These are phyloP conservation scores for Aphelocoma californica DNA, from an alignment of 2,797 vertebrate species.

Conservation along the genomic window DNA sequence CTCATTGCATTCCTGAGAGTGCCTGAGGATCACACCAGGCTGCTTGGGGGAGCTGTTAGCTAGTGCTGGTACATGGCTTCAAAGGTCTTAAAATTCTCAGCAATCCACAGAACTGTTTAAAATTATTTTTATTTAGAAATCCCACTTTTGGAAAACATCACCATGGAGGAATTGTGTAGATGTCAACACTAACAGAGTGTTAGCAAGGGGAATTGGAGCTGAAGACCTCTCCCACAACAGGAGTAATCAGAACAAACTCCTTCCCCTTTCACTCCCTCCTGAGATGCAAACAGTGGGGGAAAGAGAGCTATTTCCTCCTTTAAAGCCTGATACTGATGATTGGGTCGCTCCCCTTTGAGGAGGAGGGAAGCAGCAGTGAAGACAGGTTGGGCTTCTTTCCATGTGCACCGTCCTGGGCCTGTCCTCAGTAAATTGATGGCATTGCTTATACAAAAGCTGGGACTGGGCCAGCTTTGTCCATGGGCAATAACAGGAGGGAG, in stretches of 20 bases:
- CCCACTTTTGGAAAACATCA: background rate
- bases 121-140: background rate
- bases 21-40: accelerated
- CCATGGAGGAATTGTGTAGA: background rate
- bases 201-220: background rate
- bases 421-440: background rate
- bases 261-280: background rate
- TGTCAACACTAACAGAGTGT: background rate
- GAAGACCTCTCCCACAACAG: background rate
- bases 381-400: background rate
- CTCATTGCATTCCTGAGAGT: accelerated
- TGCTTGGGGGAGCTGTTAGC: background rate
- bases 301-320: background rate
- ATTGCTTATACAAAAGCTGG: accelerated
- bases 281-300: background rate
- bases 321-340: background rate
- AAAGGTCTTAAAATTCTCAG: background rate
- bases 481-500: background rate
- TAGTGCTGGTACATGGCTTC: background rate
- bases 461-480: background rate
- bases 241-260: background rate
- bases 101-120: background rate
- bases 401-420: background rate
- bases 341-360: accelerated
- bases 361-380: background rate